Conservation (phyloP, 2,888 invertebrate species). For the Gnatocerus cornutus region DNA sequence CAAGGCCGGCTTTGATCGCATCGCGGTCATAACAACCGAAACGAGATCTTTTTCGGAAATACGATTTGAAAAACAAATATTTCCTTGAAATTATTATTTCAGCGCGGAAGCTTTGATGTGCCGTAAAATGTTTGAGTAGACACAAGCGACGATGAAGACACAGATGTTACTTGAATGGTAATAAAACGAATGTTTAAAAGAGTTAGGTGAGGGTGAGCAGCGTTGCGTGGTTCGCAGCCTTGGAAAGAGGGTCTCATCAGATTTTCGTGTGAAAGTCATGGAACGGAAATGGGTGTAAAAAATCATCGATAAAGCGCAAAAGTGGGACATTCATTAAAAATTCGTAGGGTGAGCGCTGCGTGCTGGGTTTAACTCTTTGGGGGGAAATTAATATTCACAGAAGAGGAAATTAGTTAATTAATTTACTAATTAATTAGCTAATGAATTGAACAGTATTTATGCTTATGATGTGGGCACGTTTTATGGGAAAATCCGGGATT, state of each 20-base stretch:
- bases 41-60: slow-evolving; percentile 7
- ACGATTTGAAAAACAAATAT: slow-evolving; percentile 27
- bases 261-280: slow-evolving; percentile 20
- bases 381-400: neutral
- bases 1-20: slow-evolving; percentile 33
- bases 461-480: no score
- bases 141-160: slow-evolving; percentile 15
- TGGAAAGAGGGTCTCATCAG: slow-evolving; percentile 22
- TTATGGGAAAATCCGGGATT: no score
- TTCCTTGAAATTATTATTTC: slow-evolving; percentile 23
- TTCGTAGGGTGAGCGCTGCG: slow-evolving; percentile 9
- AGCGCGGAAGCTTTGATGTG: slow-evolving; percentile 33
- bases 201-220: slow-evolving; percentile 30
- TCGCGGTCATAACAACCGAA: slow-evolving; percentile 20
- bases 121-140: slow-evolving; percentile 25
- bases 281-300: slow-evolving; percentile 20
- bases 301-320: slow-evolving; percentile 15
- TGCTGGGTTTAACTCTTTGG: neutral
- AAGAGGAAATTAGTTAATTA: neutral
- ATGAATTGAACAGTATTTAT: no score
- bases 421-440: neutral
- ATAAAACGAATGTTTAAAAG: slow-evolving; percentile 19
- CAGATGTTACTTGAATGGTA: slow-evolving; percentile 16
- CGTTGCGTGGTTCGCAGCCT: slow-evolving; percentile 16
- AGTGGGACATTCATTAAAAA: slow-evolving; percentile 17